Evolutionary conservation across 1,140 invertebrate genomes (phyloP).

Genomic region (Trinorchestia longiramus): DNA sequence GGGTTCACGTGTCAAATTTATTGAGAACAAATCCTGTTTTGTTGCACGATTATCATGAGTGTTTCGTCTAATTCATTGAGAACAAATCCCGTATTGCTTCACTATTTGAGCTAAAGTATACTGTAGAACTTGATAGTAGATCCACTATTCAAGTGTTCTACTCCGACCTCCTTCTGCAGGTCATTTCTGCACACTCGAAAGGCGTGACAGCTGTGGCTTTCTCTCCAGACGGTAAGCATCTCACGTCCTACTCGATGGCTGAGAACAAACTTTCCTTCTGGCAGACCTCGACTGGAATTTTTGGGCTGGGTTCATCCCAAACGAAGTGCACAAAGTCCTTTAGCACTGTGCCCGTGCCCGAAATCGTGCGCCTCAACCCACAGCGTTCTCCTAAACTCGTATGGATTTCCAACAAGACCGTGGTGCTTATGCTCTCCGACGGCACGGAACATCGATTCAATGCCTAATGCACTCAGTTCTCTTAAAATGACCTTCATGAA

Average conservation of each 20-base stretch:
- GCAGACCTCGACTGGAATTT: constrained; percentile 90
- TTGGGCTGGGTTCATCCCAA: constrained; percentile 90
- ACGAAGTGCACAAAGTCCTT: constrained; percentile 93
- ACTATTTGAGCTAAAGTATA: background rate
- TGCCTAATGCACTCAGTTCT: constrained; percentile 74
- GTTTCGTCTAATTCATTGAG: no score
- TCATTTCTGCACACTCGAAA: constrained; percentile 86
- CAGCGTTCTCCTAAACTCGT: constrained; percentile 88
- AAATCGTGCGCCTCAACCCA: constrained; percentile 86
- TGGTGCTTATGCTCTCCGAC: constrained; percentile 91
- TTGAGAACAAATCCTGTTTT: no score
- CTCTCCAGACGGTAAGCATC: constrained; percentile 96
- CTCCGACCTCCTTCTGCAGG: constrained; percentile 72
- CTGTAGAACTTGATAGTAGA: background rate
- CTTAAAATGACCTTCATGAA: background rate
- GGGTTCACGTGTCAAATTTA: no score
- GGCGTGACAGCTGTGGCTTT: constrained; percentile 93
- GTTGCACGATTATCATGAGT: no score
- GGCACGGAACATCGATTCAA: constrained; percentile 92
- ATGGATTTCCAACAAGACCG: constrained; percentile 92
- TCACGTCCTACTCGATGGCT: constrained; percentile 94
- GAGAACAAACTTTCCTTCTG: constrained; percentile 98
- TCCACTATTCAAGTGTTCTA: background rate
- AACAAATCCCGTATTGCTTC: background rate
- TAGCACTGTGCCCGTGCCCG: constrained; percentile 90